Evolutionary conservation across 2,797 vertebrate genomes (phyloP).

Genomic region (Sarcophilus harrisii): DNA sequence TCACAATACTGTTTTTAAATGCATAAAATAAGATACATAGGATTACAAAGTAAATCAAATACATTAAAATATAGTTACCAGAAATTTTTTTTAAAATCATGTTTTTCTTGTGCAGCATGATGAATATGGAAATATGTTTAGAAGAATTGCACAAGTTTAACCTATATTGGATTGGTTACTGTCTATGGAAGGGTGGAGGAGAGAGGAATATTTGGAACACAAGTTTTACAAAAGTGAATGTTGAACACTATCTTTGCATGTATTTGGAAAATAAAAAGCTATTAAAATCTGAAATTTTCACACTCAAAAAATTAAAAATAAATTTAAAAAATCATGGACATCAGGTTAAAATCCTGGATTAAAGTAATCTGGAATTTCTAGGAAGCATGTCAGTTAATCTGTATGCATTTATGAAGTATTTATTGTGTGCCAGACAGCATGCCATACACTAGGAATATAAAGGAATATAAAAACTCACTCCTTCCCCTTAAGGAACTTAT

Average conservation of each 20-base stretch:
- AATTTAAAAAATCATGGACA: neutral
- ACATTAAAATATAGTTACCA: neutral
- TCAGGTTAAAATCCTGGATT: neutral
- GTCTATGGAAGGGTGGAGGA: too few species aligned
- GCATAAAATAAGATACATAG: neutral
- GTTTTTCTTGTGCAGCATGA: too few species aligned
- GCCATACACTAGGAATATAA: neutral
- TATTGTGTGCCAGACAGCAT: neutral
- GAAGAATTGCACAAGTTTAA: too few species aligned
- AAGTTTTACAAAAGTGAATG: too few species aligned
- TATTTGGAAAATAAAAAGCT: too few species aligned
- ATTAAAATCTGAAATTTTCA: too few species aligned
- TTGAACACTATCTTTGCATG: too few species aligned
- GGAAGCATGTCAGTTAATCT: neutral
- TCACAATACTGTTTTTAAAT: neutral
- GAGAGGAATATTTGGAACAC: too few species aligned
- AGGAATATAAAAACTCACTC: neutral
- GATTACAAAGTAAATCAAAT: neutral
- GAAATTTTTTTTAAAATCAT: neutral
- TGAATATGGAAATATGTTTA: too few species aligned
- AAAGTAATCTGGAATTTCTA: neutral
- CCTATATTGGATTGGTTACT: too few species aligned
- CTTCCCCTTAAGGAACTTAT: neutral
- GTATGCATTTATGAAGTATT: neutral
- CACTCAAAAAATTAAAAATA: too few species aligned